phyloP scores from a whole-genome alignment of 2,888 invertebrate genomes.

The Matsumyia berberina region DNA sequence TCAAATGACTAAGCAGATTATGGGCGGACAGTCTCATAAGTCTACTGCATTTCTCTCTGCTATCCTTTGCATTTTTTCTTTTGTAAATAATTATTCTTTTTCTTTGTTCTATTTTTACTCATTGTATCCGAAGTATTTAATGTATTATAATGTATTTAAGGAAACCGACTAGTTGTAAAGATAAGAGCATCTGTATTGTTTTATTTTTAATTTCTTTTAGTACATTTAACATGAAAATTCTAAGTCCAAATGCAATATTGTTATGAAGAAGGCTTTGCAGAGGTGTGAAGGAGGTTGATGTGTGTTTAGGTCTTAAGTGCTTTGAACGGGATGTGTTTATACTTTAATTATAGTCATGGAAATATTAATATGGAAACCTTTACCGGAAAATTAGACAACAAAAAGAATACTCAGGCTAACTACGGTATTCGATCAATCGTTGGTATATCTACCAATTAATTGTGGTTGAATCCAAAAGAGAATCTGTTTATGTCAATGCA shows the following conservation, averaged over 20 bases:
- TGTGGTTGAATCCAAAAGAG: too few species aligned
- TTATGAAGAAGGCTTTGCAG: neutral
- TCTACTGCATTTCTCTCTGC: slow-evolving; percentile 47
- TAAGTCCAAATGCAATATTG: slow-evolving; percentile 1
- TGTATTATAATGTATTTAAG: slow-evolving; percentile 33
- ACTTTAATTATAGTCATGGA: too few species aligned
- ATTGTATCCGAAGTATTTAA: slow-evolving; percentile 51
- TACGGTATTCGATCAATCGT: too few species aligned
- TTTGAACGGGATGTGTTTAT: too few species aligned
- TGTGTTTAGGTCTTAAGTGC: too few species aligned
- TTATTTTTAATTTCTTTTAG: neutral
- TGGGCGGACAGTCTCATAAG: slow-evolving; percentile 13
- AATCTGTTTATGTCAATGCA: too few species aligned
- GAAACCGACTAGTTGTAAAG: slow-evolving; percentile 38
- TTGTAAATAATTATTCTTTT: slow-evolving; percentile 61
- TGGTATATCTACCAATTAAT: too few species aligned
- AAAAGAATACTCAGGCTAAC: too few species aligned
- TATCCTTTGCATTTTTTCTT: slow-evolving; percentile 20
- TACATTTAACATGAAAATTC: slow-evolving; percentile 6
- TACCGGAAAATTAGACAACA: too few species aligned
- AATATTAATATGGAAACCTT: too few species aligned
- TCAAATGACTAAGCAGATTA: slow-evolving; percentile 64
- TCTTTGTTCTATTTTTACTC: slow-evolving; percentile 9
- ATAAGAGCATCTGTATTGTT: slow-evolving; percentile 20
- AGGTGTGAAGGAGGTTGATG: neutral